Evolutionary conservation across 1,140 invertebrate species (phyloP).

Genomic region (Cyclargus thomasi): DNA sequence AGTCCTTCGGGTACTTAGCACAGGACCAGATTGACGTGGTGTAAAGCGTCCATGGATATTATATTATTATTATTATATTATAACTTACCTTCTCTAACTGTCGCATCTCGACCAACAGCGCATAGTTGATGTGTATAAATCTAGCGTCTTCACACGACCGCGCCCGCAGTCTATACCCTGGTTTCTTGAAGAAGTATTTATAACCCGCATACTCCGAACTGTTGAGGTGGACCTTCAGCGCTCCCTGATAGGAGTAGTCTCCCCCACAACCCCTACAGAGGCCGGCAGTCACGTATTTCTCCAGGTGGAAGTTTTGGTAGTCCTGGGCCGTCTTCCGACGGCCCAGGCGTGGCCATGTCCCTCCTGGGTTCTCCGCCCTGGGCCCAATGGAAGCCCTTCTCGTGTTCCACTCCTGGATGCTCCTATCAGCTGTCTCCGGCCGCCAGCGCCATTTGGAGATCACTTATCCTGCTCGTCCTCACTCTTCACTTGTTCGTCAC

Average conservation of each 20-base stretch:
- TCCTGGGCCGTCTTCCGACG: constrained; percentile 48
- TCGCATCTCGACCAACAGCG: constrained; percentile 76
- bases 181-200: constrained; percentile 54
- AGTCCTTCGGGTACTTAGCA: too few species aligned
- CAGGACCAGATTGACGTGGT: too few species aligned
- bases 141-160: constrained; percentile 77
- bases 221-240: constrained; percentile 58
- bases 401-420: constrained; percentile 66
- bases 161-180: constrained; percentile 57
- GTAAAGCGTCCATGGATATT: too few species aligned
- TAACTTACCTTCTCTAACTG: constrained; percentile 79
- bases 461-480: constrained; percentile 52
- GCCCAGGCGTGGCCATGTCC: constrained; percentile 69
- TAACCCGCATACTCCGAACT: constrained; percentile 71
- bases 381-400: constrained; percentile 46
- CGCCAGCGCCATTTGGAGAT: constrained; percentile 70
- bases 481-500: constrained; percentile 20
- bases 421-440: constrained; percentile 58
- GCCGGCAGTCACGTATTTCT: constrained; percentile 55
- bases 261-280: constrained; percentile 61
- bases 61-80: constrained; percentile 23
- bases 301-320: constrained; percentile 29
- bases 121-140: constrained; percentile 78
- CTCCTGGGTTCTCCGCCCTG: constrained; percentile 37
- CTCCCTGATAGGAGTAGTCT: constrained; percentile 61